Evolutionary conservation across 2,113 vertebrate species (phyloP), one percentile per base, ranked within the genome.

Genomic region (Prionailurus viverrinus): DNA sequence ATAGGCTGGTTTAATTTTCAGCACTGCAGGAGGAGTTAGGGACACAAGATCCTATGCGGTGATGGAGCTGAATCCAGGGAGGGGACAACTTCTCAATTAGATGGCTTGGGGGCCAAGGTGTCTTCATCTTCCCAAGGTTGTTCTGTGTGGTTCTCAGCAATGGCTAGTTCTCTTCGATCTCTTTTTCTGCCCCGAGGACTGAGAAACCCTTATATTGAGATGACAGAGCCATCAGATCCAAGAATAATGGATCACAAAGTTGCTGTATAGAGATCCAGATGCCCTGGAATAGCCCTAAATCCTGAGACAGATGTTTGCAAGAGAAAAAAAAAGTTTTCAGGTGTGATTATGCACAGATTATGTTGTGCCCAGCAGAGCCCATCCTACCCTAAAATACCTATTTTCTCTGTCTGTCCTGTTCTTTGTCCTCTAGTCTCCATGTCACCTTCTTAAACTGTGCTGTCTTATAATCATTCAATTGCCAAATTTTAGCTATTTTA

Each of bases 401-500:
- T 81, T 86, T 84, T 79, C 11, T 89, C 25, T 89, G 0, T 63
- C 45, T 89, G 14, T 91, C 71, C 16, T 78, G 3, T 33, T 61
- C 3, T 80, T 45, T n/a, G 3, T 51, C 29, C 33, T 89, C n/a
- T 55, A 0, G 2, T 21, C 7, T 25, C 23, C 31, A 48, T 23
- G 51, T 85, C 25, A 45, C 45, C 12, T 19, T 79, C 33, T 23
- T 58, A 81, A 82, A 69, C 48, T 33, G 33, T 23, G 14, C 15
- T 41, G 21, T 68, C 14, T 14, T 61, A 48, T 15, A 69, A 51
- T 92, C 76, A 92, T 88, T 93, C n/a, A 68, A 0, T 39, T 97
- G 76, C 66, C 84, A 88, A 14, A 88, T 66, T 55, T 73, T 82
- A 94, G 71, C n/a, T 19, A 33, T 97, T 94, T 97, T 21, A 79